Evolutionary conservation across 1,140 invertebrate species (phyloP).

Genomic region (Ceratina calcarata): DNA sequence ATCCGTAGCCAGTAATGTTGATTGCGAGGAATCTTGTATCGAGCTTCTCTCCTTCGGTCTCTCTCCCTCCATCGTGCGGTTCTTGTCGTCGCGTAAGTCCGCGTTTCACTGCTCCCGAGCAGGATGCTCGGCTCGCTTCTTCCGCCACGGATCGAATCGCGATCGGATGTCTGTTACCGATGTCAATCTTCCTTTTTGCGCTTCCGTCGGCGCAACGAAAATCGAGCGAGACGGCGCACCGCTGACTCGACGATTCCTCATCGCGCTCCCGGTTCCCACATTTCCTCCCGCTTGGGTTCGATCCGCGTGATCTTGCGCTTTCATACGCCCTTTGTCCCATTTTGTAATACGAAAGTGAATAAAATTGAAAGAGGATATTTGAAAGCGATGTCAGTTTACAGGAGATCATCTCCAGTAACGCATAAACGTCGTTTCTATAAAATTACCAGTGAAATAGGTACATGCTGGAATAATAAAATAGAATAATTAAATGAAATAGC

Average conservation of each 20-base stretch:
- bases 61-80: conserved; percentile 17
- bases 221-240: conserved; percentile 19
- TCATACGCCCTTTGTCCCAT: not conserved
- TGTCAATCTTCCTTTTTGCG: conserved; percentile 42
- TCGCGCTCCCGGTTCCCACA: not conserved
- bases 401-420: too few relatives aligned
- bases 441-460: too few relatives aligned
- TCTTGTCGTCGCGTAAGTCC: conserved; percentile 53
- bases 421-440: too few relatives aligned
- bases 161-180: conserved; percentile 44
- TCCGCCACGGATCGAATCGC: conserved; percentile 42
- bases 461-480: too few relatives aligned
- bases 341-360: not conserved
- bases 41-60: conserved; percentile 36
- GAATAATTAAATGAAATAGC: too few relatives aligned
- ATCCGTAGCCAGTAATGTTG: conserved; percentile 62
- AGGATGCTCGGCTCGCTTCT: conserved; percentile 33
- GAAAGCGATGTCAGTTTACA: too few relatives aligned
- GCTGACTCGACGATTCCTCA: not conserved
- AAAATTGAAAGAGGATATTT: too few relatives aligned
- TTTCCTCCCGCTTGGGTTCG: conserved; percentile 4
- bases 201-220: conserved; percentile 42
- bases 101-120: conserved; percentile 40
- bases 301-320: not conserved
- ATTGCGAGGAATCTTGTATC: conserved; percentile 68